Evolutionary conservation across 2,113 vertebrate species (phyloP).

Genomic region (Silurus glanis): DNA sequence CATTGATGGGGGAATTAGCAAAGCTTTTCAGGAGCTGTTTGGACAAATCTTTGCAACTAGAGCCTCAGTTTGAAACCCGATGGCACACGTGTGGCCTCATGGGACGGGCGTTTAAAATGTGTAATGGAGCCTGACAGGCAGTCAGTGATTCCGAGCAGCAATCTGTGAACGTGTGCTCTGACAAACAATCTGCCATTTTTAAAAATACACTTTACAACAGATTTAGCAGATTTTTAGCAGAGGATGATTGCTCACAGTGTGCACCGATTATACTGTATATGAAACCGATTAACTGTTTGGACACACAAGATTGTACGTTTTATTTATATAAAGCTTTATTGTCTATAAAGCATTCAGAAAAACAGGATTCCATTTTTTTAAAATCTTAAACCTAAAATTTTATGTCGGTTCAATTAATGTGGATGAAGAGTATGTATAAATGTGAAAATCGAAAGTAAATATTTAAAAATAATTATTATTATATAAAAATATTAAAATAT

Average conservation of each 20-base stretch:
- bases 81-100: conserved; percentile 24
- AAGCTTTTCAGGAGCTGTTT: conserved; percentile 32
- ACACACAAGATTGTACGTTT: background rate
- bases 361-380: too few species aligned
- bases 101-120: conserved; percentile 32
- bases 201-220: background rate
- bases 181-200: background rate
- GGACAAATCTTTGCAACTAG: conserved; percentile 42
- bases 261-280: too few species aligned
- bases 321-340: background rate
- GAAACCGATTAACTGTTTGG: background rate
- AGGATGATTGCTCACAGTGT: background rate
- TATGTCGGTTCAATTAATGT: too few species aligned
- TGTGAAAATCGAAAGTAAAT: too few species aligned
- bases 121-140: conserved; percentile 29
- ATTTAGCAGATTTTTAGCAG: background rate
- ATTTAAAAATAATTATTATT: too few species aligned
- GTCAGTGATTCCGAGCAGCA: conserved; percentile 18
- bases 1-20: conserved; percentile 40
- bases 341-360: background rate
- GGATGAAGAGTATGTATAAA: too few species aligned
- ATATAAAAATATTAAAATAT: background rate
- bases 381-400: too few species aligned
- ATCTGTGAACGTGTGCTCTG: conserved; percentile 22
- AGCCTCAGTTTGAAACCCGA: conserved; percentile 33